These are phyloP conservation scores for Himalopsyche anomala DNA, from an alignment of 2,888 invertebrate genomes.

Conservation along the genomic window DNA sequence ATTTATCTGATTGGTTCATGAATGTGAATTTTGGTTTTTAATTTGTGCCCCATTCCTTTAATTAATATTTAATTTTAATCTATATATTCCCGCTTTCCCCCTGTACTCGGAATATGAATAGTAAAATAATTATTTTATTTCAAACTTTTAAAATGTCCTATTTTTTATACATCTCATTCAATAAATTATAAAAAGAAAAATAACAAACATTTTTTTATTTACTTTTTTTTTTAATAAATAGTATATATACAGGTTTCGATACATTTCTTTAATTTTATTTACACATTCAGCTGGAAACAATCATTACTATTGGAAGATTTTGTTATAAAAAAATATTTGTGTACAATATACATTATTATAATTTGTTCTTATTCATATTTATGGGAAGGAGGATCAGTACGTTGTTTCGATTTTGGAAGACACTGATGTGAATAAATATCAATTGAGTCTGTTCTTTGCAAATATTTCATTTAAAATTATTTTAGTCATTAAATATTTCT, in stretches of 20 bases:
- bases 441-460: no score
- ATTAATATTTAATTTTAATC: no score
- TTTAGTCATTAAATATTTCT: no score
- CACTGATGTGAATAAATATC: not conserved
- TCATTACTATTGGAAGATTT: conserved; percentile 19
- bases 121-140: no score
- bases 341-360: not conserved
- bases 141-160: not conserved
- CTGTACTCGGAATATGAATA: no score
- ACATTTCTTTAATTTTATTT: conserved; percentile 21
- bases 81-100: no score
- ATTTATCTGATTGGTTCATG: no score
- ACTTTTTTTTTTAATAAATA: conserved; percentile 15
- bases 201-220: not conserved
- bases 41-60: no score
- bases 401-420: conserved; percentile 6
- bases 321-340: conserved; percentile 37
- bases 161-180: not conserved
- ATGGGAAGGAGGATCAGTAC: not conserved
- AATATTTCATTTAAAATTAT: no score
- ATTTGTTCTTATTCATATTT: not conserved
- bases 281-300: conserved; percentile 32
- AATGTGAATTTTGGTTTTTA: no score
- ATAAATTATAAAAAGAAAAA: not conserved
- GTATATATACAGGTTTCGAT: conserved; percentile 18